Base-by-base conservation (phyloP, 37 sponge, comb jelly and placozoan genomes). In the Cliona cf. orientalis region DNA sequence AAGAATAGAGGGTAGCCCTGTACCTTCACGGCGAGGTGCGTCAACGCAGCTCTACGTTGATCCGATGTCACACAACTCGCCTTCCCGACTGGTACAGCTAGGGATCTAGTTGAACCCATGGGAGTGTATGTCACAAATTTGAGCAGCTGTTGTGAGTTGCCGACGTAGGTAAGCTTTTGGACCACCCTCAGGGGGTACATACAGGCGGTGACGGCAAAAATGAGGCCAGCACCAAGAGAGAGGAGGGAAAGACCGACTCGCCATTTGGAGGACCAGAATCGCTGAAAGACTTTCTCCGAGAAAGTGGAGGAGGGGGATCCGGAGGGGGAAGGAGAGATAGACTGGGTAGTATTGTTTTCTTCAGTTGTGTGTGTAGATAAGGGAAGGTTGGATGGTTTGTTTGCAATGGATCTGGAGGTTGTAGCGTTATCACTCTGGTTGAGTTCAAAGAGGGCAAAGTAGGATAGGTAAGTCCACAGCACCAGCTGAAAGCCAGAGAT, bases 401-500 rank as follows among this genome's bases (percentile, higher is more conserved):
- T n/a, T n/a, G n/a, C n/a, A n/a, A n/a, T n/a, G n/a, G n/a, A n/a
- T 5, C 36, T 43, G 23, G 23, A 36, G 25, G 45, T 42, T 5
- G 21, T 23, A 43, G 11, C 25, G 3, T 71, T 42, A 25, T 43
- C 39, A n/a, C 3, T 32, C 7, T 34, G 37, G 21, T 28, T 31
- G 5, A 81, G 38, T 28, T 85, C 72, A 33, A 49, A 46, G 29
- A 85, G 56, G 38, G 87, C 87, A 82, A 71, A 81, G 63, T 75
- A 78, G 7, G 91, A 74, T 5, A 91, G 82, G 60, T 86, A 91
- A 26, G 49, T 46, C 91, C 91, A 91, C 45, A 86, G 76, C 2
- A 62, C 63, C 70, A 91, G 70, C 26, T 91, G 91, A 4, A 91
- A 25, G 6, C 80, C 71, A 39, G 91, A 75, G 14, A 86, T 45